Evolutionary conservation across 2,888 invertebrate species (phyloP).

Genomic region (Branchipolynoe longqiensis): DNA sequence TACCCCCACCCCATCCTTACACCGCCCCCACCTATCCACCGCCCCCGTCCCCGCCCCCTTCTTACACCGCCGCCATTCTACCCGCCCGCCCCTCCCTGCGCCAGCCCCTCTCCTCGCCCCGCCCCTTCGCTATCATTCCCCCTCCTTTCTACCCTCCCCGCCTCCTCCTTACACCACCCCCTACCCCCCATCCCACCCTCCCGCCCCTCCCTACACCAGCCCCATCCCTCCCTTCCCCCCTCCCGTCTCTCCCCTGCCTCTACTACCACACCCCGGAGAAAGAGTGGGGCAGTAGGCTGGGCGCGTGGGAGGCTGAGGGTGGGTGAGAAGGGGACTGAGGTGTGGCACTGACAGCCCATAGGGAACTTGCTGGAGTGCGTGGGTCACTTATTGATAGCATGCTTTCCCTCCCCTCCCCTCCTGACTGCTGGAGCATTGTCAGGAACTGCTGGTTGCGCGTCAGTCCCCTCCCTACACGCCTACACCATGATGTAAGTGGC

Average conservation of each 20-base stretch:
- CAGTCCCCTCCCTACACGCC: not conserved
- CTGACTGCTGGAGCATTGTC: not conserved
- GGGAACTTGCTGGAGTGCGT: too few relatives aligned
- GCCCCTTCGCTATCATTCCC: too few relatives aligned
- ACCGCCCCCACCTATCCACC: not conserved
- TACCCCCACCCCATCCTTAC: not conserved
- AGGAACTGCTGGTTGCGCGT: not conserved
- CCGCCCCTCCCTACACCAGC: not conserved
- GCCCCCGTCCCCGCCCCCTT: not conserved
- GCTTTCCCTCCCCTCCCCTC: too few relatives aligned
- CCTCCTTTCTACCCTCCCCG: not conserved
- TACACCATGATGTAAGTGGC: too few relatives aligned
- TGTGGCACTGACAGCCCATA: not conserved
- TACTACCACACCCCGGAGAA: not conserved
- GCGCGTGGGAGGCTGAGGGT: conserved; percentile 44
- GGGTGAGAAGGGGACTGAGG: not conserved
- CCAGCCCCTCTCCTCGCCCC: not conserved
- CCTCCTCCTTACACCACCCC: too few relatives aligned
- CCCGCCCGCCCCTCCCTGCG: not conserved
- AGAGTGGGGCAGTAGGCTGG: conserved; percentile 41
- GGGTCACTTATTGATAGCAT: not conserved
- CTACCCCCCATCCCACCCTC: not conserved
- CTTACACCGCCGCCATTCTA: not conserved
- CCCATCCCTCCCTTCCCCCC: not conserved
- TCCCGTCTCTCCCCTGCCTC: not conserved